Evolutionary conservation across 2,113 vertebrate species (phyloP).

Genomic region (Dipodomys merriami): DNA sequence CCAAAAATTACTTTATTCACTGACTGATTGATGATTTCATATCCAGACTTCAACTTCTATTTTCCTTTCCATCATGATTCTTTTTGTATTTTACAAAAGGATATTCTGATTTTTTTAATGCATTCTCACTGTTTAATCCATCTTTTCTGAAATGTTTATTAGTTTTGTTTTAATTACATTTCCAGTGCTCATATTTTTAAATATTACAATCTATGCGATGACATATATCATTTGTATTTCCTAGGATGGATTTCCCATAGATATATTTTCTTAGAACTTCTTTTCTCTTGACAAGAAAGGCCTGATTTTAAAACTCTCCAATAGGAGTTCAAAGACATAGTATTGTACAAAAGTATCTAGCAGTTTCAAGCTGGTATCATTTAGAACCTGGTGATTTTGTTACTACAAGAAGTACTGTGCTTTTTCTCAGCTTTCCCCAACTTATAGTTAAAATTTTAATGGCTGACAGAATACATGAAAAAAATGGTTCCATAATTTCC

Average conservation of each 20-base stretch:
- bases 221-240: not conserved
- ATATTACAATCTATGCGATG: not conserved
- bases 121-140: not conserved
- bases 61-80: not conserved
- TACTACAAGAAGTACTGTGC: not conserved
- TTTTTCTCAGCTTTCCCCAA: slow-evolving; percentile 27
- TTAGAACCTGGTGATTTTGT: not conserved
- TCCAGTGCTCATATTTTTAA: not conserved
- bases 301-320: slow-evolving; percentile 13
- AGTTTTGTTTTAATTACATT: not conserved
- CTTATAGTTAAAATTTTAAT: slow-evolving; percentile 26
- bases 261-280: not conserved
- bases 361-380: not conserved
- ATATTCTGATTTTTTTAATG: not conserved
- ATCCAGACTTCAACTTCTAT: not conserved
- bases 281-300: slow-evolving; percentile 26
- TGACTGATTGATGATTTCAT: not conserved
- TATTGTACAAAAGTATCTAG: not conserved
- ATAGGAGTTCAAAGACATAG: not conserved
- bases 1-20: not conserved
- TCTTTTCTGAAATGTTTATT: not conserved
- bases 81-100: not conserved
- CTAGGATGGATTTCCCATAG: not conserved
- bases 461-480: not conserved
- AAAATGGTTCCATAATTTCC: slow-evolving; percentile 45